These are phyloP conservation scores for Rhinoptilus africanus DNA, from an alignment of 2,113 vertebrate genomes.

Conservation along the genomic window DNA sequence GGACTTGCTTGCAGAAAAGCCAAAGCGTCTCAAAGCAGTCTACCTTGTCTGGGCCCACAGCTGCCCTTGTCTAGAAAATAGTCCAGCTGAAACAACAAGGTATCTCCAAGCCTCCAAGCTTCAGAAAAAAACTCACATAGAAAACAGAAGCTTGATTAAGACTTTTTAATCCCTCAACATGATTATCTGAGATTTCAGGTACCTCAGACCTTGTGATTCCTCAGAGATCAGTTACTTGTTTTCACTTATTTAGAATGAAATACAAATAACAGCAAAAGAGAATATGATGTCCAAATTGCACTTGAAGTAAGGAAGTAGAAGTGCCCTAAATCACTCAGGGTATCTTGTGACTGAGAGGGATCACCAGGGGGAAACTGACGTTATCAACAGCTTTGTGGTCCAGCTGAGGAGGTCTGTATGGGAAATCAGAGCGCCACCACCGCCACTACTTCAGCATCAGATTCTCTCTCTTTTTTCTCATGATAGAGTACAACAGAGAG, in stretches of 20 bases:
- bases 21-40: not conserved
- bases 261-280: not conserved
- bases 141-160: not conserved
- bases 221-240: not conserved
- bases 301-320: not conserved
- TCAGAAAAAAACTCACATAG: not conserved
- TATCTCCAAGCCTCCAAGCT: not conserved
- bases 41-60: not conserved
- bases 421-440: not conserved
- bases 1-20: not conserved
- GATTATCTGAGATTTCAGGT: not conserved
- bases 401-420: not conserved
- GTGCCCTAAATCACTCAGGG: not conserved
- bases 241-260: not conserved
- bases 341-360: not conserved
- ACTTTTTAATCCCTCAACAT: not conserved
- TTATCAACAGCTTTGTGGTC: not conserved
- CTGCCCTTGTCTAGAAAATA: not conserved
- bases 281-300: not conserved
- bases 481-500: not conserved
- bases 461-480: not conserved
- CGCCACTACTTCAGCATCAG: not conserved
- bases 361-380: not conserved
- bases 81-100: not conserved
- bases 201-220: not conserved